Conservation (phyloP, 1,140 invertebrate species). For the Drosophila littoralis region DNA sequence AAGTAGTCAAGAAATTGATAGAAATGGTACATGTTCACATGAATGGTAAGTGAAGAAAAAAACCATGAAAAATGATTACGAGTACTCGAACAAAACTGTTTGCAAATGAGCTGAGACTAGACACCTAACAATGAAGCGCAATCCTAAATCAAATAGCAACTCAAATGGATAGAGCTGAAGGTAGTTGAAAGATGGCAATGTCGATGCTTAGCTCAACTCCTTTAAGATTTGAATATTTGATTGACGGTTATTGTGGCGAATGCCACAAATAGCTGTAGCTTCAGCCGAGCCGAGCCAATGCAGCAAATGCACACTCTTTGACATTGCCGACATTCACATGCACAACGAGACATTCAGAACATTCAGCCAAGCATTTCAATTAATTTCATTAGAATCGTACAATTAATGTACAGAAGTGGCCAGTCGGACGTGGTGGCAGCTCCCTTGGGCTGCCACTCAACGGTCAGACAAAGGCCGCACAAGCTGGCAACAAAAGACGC, state of each 20-base stretch:
- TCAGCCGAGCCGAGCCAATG: not conserved
- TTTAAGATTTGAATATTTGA: constrained; percentile 4
- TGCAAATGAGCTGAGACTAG: too few species aligned
- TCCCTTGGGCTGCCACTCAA: constrained; percentile 46
- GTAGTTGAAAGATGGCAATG: too few species aligned
- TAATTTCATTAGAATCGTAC: constrained; percentile 59
- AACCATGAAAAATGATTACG: too few species aligned
- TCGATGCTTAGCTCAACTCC: too few species aligned
- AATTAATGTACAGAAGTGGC: constrained; percentile 53
- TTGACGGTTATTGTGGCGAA: constrained; percentile 27
- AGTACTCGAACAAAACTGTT: too few species aligned
- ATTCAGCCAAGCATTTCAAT: constrained; percentile 55
- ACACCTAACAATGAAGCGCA: too few species aligned
- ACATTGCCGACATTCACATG: not conserved
- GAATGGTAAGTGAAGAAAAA: too few species aligned
- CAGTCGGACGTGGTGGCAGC: constrained; percentile 34
- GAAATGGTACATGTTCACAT: too few species aligned
- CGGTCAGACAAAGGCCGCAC: constrained; percentile 45
- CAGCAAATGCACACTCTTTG: not conserved
- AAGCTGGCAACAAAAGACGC: not conserved
- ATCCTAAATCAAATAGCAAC: too few species aligned
- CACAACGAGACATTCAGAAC: constrained; percentile 18
- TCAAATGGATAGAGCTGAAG: too few species aligned
- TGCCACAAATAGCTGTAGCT: constrained; percentile 32
- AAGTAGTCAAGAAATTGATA: too few species aligned